These are phyloP conservation scores for Thryonomys swinderianus DNA, from an alignment of 2,113 vertebrate genomes.

Conservation along the genomic window DNA sequence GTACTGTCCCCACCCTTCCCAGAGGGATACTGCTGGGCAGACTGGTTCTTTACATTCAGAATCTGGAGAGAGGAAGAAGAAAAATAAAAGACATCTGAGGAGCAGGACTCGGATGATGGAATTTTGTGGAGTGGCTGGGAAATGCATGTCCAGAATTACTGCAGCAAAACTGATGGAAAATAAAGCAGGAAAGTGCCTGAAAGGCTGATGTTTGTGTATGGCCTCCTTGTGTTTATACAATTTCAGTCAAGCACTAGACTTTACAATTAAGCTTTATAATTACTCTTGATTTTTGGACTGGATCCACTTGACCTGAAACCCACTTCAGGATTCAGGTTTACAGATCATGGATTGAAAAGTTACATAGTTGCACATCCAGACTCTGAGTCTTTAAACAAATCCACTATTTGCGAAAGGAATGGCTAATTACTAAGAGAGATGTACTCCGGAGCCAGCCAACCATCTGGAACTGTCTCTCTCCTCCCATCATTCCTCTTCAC, in stretches of 20 bases:
- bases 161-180: neutral
- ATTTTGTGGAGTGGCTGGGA: neutral
- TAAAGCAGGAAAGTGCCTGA: rapidly evolving
- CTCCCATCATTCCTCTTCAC: neutral
- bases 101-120: no score
- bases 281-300: neutral
- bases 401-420: neutral
- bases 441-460: no score
- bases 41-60: neutral
- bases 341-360: neutral
- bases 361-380: neutral
- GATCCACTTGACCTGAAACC: neutral
- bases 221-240: neutral
- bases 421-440: neutral
- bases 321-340: neutral
- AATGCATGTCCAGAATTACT: neutral
- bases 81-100: neutral
- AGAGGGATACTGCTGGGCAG: neutral
- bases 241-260: neutral
- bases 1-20: rapidly evolving
- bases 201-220: rapidly evolving
- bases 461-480: neutral
- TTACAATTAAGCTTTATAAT: constrained; percentile 9
- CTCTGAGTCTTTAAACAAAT: neutral
- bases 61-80: neutral